Base-by-base conservation (phyloP, 2,888 invertebrate genomes). In the Hololepta plana region DNA sequence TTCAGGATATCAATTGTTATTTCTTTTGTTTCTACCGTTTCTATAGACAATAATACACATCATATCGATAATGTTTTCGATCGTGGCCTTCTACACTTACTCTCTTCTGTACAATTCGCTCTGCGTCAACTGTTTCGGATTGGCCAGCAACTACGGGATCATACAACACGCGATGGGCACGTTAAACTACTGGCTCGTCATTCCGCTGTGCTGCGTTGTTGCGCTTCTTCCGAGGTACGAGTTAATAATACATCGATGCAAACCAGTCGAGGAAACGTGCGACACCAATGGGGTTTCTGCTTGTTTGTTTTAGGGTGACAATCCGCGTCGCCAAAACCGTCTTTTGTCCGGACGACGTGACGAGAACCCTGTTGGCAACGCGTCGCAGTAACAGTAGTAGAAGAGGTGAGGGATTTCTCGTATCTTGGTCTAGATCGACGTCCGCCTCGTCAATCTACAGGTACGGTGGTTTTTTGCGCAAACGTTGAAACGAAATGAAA, bases 91-190 rank as follows among this genome's bases (percentile, higher is more conserved):
- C 62, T 84, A 82, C 55, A 59, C 68, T 39, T 79, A 90, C 54
- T 81, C 85, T 33, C 58, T 91, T 31, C 47, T 81, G 26, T 90
- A 88, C 60, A 84, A 90, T 59, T 63, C 73, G 6, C 53, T 82
- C 37, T 82, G 84, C 51, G 69, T 81, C 35, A 67, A 71, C 38
- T 82, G 84, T 53, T 71, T 81, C 51, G 75, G 74, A 30, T 60
- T 90, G 42, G 81, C 85, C 19, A 82, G 84, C 42, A 88, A 84
- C 13, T 87, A 77, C 54, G 77, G 76, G 74, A 81, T 90, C 28
- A 75, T 88, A 55, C 72, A 77, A 48, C 66, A 68, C 46, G 72
- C 82, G 26, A 60, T 88, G 44, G 53, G 56, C 13, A 70, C 79
- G 33, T 67, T 74, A 3, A 57, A 67, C 12, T 88, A 82, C 61